These are phyloP conservation scores for Diarsia rubi DNA, from an alignment of 2,888 invertebrate species.

Conservation along the genomic window DNA sequence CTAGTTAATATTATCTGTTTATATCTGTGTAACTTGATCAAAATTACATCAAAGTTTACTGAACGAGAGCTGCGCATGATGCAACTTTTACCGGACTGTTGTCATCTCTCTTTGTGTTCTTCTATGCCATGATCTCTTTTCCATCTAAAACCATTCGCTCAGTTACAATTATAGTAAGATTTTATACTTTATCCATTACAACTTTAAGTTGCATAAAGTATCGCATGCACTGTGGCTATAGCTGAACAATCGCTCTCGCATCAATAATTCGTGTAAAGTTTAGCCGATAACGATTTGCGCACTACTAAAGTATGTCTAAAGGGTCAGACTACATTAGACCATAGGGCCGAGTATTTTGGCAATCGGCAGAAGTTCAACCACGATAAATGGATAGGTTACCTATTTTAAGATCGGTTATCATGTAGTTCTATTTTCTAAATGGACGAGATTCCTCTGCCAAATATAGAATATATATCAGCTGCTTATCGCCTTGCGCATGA, in stretches of 20 bases:
- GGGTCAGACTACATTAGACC: conserved; percentile 21
- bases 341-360: conserved; percentile 30
- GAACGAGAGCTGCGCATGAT: conserved; percentile 9
- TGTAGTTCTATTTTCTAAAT: conserved; percentile 49
- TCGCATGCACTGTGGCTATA: conserved; percentile 8
- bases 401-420: conserved; percentile 52
- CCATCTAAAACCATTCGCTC: background rate
- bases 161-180: background rate
- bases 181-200: background rate
- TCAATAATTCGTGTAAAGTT: conserved; percentile 48
- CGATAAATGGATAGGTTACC: conserved; percentile 35
- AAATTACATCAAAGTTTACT: background rate
- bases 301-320: conserved; percentile 22
- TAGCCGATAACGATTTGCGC: conserved; percentile 41
- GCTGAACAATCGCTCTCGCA: conserved; percentile 29
- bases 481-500: conserved; percentile 24
- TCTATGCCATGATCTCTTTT: background rate
- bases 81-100: conserved; percentile 4
- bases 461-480: conserved; percentile 47
- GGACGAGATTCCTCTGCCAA: conserved; percentile 49
- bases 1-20: background rate
- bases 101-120: background rate
- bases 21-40: background rate
- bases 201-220: background rate
- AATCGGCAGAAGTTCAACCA: conserved; percentile 9